Conservation (phyloP, 2,113 vertebrate genomes). For the Dromiciops gliroides region DNA sequence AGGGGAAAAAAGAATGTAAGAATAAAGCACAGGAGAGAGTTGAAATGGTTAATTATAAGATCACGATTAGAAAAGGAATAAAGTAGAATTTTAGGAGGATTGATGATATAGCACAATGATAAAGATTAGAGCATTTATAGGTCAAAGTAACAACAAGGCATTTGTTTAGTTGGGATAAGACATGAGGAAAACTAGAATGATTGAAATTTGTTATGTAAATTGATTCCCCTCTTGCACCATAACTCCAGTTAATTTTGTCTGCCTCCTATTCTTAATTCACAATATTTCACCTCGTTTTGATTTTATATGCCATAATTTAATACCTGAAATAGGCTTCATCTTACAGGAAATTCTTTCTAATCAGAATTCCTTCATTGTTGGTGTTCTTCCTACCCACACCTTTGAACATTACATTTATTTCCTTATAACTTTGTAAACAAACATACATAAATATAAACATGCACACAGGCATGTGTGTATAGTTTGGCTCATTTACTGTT, state of each 20-base stretch:
- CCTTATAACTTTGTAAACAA: neutral
- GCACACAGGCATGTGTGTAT: neutral
- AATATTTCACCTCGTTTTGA: neutral
- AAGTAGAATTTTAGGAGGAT: neutral
- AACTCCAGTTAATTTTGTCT: neutral
- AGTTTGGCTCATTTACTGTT: neutral
- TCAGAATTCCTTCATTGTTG: neutral
- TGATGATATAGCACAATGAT: neutral
- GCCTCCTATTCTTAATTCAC: neutral
- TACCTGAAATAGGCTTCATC: neutral
- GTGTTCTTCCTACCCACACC: rapidly evolving
- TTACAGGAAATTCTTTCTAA: neutral
- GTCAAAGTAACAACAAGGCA: neutral
- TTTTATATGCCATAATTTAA: neutral
- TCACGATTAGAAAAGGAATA: neutral
- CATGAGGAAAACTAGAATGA: neutral
- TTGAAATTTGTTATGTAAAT: neutral
- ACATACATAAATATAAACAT: too few relatives aligned
- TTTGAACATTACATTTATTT: neutral
- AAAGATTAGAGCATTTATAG: neutral
- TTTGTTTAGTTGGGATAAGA: neutral
- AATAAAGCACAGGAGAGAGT: neutral
- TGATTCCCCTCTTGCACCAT: neutral
- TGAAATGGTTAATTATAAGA: neutral
- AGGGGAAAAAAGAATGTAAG: too few relatives aligned